Evolutionary conservation across 2,797 vertebrate species (phyloP).

Genomic region (Gobio occitaniae): DNA sequence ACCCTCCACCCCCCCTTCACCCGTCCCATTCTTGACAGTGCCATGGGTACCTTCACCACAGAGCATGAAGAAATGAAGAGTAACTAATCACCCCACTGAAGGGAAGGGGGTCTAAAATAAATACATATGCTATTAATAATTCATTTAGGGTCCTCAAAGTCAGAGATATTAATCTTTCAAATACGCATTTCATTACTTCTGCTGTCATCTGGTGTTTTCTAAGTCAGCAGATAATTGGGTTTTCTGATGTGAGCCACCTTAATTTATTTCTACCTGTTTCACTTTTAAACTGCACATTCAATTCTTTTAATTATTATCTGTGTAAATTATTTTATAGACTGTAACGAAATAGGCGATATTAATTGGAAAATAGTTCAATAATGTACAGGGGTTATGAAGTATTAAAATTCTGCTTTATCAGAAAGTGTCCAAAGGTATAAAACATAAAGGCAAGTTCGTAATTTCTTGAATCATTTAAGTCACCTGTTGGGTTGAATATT

Average conservation of each 20-base stretch:
- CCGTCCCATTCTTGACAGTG: constrained; percentile 21
- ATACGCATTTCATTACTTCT: constrained; percentile 60
- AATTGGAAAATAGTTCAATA: background rate
- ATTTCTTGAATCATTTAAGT: background rate
- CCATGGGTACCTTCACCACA: constrained; percentile 57
- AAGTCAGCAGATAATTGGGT: constrained; percentile 41
- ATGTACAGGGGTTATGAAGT: background rate
- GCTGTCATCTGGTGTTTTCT: constrained; percentile 59
- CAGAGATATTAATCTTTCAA: constrained; percentile 73
- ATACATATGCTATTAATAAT: constrained; percentile 72
- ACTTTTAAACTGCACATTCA: background rate
- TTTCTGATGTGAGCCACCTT: background rate
- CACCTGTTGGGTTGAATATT: background rate
- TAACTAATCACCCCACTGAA: constrained; percentile 10
- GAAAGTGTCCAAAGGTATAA: background rate
- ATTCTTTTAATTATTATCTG: background rate
- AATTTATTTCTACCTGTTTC: constrained; percentile 21
- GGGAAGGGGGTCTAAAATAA: constrained; percentile 65
- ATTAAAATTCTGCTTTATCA: background rate
- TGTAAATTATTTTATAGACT: background rate
- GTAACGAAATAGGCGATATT: background rate
- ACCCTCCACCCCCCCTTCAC: background rate
- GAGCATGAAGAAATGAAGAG: constrained; percentile 55
- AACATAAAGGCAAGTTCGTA: background rate
- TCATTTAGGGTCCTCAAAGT: constrained; percentile 58